Percentiles rank a stretch among this genome's conserved stretches.
Conservation (phyloP, 2,888 invertebrate species). For the Meloe dianella region DNA sequence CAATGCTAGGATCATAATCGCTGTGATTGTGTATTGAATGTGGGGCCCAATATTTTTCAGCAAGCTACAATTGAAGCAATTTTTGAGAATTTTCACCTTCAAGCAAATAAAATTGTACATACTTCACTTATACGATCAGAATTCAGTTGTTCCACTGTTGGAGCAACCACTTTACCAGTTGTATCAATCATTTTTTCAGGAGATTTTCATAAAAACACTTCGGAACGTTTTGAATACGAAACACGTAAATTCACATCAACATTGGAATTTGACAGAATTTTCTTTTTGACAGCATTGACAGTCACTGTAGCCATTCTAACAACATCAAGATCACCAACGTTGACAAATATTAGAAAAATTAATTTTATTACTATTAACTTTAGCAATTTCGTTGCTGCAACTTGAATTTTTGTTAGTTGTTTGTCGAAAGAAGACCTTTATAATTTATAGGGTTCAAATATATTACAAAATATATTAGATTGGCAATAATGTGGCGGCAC, state of each 20-base stretch:
- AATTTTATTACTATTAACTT: no score
- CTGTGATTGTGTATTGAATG: conserved; percentile 75
- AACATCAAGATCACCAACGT: neutral
- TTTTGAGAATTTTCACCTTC: neutral
- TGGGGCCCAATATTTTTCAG: conserved; percentile 92
- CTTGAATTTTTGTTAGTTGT: no score
- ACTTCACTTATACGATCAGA: conserved; percentile 89
- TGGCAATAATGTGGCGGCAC: no score
- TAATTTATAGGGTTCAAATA: no score
- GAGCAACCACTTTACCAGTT: conserved; percentile 65
- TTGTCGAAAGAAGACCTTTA: no score
- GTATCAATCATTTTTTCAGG: conserved; percentile 28
- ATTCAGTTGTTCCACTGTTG: conserved; percentile 90
- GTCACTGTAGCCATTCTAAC: neutral
- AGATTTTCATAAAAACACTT: neutral
- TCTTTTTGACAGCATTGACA: neutral
- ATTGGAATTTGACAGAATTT: neutral
- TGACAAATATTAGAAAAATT: neutral
- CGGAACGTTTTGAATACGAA: conserved; percentile 5
- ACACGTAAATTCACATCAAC: neutral
- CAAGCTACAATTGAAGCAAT: conserved; percentile 68
- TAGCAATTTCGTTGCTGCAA: no score
- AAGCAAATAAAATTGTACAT: conserved; percentile 33
- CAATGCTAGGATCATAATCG: conserved; percentile 77
- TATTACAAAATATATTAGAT: no score